A percentile compares a stretch with the other conserved stretches of the same genome.
Evolutionary conservation across 2,113 vertebrate genomes (phyloP).

Genomic region (Elachura formosa): DNA sequence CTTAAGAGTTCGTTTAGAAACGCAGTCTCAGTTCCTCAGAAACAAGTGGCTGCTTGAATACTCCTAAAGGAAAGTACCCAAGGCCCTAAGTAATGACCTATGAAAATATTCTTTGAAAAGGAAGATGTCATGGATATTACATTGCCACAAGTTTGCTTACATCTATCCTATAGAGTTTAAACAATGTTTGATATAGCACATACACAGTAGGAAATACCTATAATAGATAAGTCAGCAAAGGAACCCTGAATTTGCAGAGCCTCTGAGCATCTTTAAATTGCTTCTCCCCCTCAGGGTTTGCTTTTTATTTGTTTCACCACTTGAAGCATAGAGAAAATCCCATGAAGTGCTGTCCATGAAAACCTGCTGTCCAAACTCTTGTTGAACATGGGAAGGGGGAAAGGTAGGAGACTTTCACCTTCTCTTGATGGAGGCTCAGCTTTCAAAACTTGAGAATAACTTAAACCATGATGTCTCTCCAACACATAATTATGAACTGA

Average conservation of each 20-base stretch:
- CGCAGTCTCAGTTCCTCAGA: neutral
- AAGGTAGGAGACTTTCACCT: neutral
- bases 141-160: neutral
- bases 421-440: neutral
- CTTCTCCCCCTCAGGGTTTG: neutral
- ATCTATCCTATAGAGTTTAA: neutral
- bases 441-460: neutral
- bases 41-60: neutral
- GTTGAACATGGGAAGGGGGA: neutral
- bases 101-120: neutral
- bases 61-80: neutral
- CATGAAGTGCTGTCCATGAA: neutral
- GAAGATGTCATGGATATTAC: neutral
- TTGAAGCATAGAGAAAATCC: neutral
- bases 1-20: neutral
- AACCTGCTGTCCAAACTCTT: neutral
- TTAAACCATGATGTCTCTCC: neutral
- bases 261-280: neutral
- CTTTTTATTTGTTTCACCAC: neutral
- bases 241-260: neutral
- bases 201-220: neutral
- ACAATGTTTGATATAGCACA: neutral
- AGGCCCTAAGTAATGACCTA: neutral
- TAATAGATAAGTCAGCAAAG: neutral
- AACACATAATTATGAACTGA: neutral